Conservation (phyloP, 2,797 vertebrate species). For the Hapalemur alaotrensis region DNA sequence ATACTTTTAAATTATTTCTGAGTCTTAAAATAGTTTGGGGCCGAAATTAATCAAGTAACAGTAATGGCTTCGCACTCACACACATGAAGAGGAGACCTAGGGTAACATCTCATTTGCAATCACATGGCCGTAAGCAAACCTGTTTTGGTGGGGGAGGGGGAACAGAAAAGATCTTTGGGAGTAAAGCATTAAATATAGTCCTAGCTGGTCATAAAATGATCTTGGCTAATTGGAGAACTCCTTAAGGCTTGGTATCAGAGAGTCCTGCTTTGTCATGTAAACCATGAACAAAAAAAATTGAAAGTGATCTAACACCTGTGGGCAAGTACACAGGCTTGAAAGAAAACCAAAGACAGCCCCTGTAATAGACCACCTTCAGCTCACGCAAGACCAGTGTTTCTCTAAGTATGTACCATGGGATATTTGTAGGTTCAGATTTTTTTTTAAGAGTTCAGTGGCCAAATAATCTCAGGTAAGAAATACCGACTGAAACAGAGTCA, state of each 20-base stretch:
- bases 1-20: neutral
- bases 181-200: neutral
- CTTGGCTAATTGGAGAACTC: neutral
- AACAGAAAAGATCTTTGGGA: neutral
- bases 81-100: neutral
- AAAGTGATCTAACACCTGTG: neutral
- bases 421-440: neutral
- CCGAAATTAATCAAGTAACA: neutral
- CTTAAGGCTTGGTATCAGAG: neutral
- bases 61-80: neutral
- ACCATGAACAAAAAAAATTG: neutral
- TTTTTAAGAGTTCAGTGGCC: neutral
- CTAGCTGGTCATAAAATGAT: constrained; percentile 6
- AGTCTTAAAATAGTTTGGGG: neutral
- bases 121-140: neutral
- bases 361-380: fast-evolving
- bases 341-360: neutral
- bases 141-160: neutral
- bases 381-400: neutral
- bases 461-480: neutral
- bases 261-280: neutral
- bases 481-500: neutral
- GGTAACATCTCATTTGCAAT: neutral
- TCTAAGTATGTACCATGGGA: neutral
- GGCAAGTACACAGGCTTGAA: neutral